Evolutionary conservation across 2,888 invertebrate genomes (phyloP), one percentile per base, ranked within the genome.

Genomic region (Drosophila engyochracea): DNA sequence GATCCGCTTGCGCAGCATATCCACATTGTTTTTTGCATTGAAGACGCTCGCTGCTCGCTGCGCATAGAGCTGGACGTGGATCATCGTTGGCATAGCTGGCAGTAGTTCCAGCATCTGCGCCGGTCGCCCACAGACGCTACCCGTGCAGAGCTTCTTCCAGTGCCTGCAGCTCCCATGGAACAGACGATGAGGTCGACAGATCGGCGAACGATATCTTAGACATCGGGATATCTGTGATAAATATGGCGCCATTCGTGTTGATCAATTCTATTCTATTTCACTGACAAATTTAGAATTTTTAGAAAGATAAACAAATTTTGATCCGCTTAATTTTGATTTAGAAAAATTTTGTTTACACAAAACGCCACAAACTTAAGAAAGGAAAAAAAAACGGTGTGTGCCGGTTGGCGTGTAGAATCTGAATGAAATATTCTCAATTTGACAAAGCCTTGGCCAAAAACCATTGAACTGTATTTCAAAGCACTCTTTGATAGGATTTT

Each of bases 181-280:
- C 22, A 89, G 19, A 0, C 74, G 72, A 30, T 77, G 71, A 0
- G 79, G 76, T 3, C 89, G 76, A 19, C 71, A 79, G 12, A 74
- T 73, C 0, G 86, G 90, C 3, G 82, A 74, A 30, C 86, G 87
- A 54, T 86, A 86, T 52, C 76, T 74, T 4, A 86, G 22, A 51
- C 82, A 89, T 53, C 90, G 71, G 12, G 86, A 84, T 55, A 91
- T 74, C 91, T 91, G 80, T 16, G 74, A 69, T 33, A 82, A 52
- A 82, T 73, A 74, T 12, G 81, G 69, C 7, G 77, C 69, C 65
- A 89, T 55, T 37, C 67, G 59, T 33, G 3, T 61, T 30, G 16
- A 30, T 22, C 3, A 37, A 67, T 49, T 57, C 19, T 2, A 44
- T 37, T 19, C 6, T 28, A 16, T 22, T 37, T 31, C 16, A 30